Conservation (phyloP, 2,113 vertebrate species). For the Carlito syrichta region DNA sequence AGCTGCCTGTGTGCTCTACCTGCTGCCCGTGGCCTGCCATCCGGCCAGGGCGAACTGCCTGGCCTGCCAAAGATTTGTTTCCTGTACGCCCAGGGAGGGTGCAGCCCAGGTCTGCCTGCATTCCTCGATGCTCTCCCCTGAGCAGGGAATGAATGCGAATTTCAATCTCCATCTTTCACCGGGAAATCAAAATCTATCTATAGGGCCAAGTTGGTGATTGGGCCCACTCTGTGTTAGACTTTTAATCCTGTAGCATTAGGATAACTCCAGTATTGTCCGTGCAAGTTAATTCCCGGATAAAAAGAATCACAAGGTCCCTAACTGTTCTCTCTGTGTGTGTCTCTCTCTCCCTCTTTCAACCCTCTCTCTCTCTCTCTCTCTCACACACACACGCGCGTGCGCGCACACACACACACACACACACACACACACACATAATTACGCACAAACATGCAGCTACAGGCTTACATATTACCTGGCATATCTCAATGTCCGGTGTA, state of each 20-base stretch:
- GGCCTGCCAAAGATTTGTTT: slow-evolving; percentile 65
- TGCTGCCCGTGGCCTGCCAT: slow-evolving; percentile 81
- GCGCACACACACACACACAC: background rate
- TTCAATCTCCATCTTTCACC: background rate
- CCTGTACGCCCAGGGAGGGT: background rate
- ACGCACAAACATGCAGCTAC: background rate
- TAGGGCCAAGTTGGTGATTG: background rate
- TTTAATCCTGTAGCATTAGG: accelerated
- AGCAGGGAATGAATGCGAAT: slow-evolving; percentile 28
- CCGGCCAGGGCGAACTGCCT: slow-evolving; percentile 68
- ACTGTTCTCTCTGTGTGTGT: background rate
- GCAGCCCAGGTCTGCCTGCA: background rate
- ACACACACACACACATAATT: background rate
- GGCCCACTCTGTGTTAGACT: accelerated
- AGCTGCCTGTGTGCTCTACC: slow-evolving; percentile 84
- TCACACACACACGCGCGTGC: background rate
- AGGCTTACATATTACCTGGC: background rate
- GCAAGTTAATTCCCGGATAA: slow-evolving; percentile 2
- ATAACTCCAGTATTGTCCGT: background rate
- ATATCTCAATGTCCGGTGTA: background rate
- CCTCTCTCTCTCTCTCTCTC: background rate
- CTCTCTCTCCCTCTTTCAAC: background rate
- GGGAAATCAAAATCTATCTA: background rate
- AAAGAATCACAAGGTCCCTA: background rate
- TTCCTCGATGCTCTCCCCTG: slow-evolving; percentile 21